These are phyloP conservation scores for Hypothenemus hampei DNA, from an alignment of 1,140 invertebrate species.

Conservation along the genomic window DNA sequence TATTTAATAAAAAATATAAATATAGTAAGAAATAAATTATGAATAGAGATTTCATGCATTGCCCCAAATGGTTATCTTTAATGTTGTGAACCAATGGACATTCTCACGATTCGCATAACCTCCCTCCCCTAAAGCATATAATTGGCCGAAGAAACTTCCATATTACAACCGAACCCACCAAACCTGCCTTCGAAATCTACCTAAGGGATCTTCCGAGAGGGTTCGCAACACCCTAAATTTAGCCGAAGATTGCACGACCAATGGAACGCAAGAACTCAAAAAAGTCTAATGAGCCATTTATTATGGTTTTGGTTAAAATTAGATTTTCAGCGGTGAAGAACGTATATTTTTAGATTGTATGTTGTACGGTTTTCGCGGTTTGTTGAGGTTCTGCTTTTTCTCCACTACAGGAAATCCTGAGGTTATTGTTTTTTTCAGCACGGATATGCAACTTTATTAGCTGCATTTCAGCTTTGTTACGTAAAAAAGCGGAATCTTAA, in stretches of 20 bases:
- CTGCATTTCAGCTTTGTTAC: too few species aligned
- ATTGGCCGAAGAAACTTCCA: too few species aligned
- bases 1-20: too few species aligned
- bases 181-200: not conserved
- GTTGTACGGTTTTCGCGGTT: not conserved
- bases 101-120: not conserved
- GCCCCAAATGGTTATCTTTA: too few species aligned
- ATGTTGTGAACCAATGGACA: too few species aligned
- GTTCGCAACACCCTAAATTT: slow-evolving; percentile 2
- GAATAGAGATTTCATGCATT: too few species aligned
- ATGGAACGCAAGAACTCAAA: slow-evolving; percentile 1
- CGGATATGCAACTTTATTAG: not conserved
- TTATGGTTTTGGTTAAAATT: slow-evolving; percentile 3
- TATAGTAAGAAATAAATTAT: too few species aligned
- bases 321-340: slow-evolving; percentile 4
- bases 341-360: not conserved
- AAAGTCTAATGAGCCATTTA: too few species aligned
- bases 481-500: too few species aligned
- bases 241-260: not conserved
- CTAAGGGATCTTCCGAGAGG: not conserved
- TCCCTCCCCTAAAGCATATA: not conserved
- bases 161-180: too few species aligned
- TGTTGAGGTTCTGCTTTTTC: not conserved
- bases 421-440: not conserved
- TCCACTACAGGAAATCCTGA: slow-evolving; percentile 4